Evolutionary conservation across 2,888 invertebrate genomes (phyloP).

Genomic region (Polyommatus iphigenia): DNA sequence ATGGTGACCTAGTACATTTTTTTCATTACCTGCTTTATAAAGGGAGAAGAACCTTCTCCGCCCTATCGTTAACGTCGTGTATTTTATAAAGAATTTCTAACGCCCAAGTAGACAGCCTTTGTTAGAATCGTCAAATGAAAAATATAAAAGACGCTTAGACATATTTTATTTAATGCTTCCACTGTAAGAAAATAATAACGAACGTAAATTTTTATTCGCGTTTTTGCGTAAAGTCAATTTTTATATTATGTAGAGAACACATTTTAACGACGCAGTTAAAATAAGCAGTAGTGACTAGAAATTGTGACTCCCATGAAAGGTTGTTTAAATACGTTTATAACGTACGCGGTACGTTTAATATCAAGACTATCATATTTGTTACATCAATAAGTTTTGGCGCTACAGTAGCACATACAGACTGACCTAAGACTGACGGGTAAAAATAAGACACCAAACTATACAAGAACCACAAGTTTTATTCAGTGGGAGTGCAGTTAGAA

Average conservation of each 20-base stretch:
- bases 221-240: background rate
- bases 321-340: too few species aligned
- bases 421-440: background rate
- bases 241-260: background rate
- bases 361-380: too few species aligned
- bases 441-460: constrained; percentile 64
- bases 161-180: constrained; percentile 25
- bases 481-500: constrained; percentile 77
- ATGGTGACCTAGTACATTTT: constrained; percentile 62
- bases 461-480: constrained; percentile 67
- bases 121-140: constrained; percentile 43
- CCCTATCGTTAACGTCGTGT: constrained; percentile 55
- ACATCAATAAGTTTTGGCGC: background rate
- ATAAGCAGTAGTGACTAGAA: background rate
- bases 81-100: constrained; percentile 56
- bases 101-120: constrained; percentile 52
- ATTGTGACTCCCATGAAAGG: too few species aligned
- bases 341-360: too few species aligned
- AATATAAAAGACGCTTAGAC: constrained; percentile 27
- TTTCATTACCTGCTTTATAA: constrained; percentile 68
- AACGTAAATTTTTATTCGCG: background rate
- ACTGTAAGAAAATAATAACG: constrained; percentile 22
- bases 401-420: background rate
- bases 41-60: constrained; percentile 53
- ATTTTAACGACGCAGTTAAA: background rate